Percentiles rank a stretch among this genome's conserved stretches.
Conservation (phyloP, 1,140 invertebrate genomes). For the Eupeodes corollae region DNA sequence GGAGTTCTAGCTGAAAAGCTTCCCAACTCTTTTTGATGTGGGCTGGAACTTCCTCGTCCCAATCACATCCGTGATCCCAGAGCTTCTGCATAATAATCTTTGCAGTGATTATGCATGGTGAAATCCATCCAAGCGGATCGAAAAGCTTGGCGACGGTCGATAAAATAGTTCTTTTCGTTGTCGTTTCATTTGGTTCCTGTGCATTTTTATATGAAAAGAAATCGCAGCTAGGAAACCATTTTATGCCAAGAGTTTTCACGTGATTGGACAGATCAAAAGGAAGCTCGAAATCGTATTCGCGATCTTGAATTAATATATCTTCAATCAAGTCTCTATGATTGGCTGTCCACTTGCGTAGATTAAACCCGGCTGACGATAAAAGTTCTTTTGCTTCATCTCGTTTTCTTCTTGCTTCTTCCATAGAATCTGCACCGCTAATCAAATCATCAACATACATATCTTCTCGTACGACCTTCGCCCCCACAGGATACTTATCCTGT, state of each 20-base stretch:
- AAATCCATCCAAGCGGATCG: conserved; percentile 36
- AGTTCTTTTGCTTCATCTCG: conserved; percentile 8
- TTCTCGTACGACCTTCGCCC: conserved; percentile 16
- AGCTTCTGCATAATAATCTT: conserved; percentile 37
- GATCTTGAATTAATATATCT: no score
- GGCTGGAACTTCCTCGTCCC: conserved; percentile 25
- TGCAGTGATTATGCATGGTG: conserved; percentile 21
- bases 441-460: conserved; percentile 37
- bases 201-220: conserved; percentile 9
- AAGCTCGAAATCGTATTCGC: no score
- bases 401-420: conserved; percentile 7
- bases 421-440: conserved; percentile 18
- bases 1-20: not conserved
- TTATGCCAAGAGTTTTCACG: not conserved
- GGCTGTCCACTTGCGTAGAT: conserved; percentile 33
- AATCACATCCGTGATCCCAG: conserved; percentile 21
- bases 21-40: conserved; percentile 15
- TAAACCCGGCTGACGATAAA: conserved; percentile 27
- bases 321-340: conserved; percentile 8
- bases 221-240: not conserved
- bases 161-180: conserved; percentile 24
- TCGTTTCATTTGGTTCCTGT: conserved; percentile 10
- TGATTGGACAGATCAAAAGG: not conserved
- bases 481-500: conserved; percentile 16
- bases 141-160: conserved; percentile 31